Evolutionary conservation across 2,113 vertebrate genomes (phyloP).

Genomic region (Chroicocephalus ridibundus): DNA sequence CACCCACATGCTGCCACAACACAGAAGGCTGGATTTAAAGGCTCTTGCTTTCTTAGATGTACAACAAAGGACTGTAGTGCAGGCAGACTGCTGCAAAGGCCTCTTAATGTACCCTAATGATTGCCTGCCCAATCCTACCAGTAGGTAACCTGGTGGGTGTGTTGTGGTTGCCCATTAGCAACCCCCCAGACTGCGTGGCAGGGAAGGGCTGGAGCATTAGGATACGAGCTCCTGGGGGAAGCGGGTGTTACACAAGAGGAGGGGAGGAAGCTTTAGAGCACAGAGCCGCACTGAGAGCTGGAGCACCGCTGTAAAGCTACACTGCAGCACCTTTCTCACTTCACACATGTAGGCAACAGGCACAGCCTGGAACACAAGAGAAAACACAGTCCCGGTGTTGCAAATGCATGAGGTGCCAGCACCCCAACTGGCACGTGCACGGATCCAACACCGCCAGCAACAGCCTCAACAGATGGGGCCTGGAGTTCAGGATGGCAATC

Average conservation of each 20-base stretch:
- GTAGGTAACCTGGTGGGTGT: not conserved
- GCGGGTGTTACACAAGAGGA: fast-evolving
- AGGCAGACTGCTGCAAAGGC: not conserved
- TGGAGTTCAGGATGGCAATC: not conserved
- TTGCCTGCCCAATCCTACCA: not conserved
- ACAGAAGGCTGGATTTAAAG: not conserved
- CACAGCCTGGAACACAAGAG: not conserved
- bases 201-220: not conserved
- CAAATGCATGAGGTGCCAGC: fast-evolving
- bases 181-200: fast-evolving
- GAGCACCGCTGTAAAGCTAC: not conserved
- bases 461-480: not conserved
- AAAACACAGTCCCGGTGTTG: not conserved
- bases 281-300: not conserved
- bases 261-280: not conserved
- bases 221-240: not conserved
- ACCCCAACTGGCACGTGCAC: fast-evolving
- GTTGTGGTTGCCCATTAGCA: not conserved
- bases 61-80: not conserved
- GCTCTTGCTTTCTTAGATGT: not conserved
- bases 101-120: not conserved
- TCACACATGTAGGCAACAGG: not conserved
- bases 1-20: not conserved
- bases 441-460: not conserved
- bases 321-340: not conserved